Percentiles rank a stretch among this genome's conserved stretches.
Evolutionary conservation across 2,888 invertebrate genomes (phyloP).

Genomic region (Tipula confusa): DNA sequence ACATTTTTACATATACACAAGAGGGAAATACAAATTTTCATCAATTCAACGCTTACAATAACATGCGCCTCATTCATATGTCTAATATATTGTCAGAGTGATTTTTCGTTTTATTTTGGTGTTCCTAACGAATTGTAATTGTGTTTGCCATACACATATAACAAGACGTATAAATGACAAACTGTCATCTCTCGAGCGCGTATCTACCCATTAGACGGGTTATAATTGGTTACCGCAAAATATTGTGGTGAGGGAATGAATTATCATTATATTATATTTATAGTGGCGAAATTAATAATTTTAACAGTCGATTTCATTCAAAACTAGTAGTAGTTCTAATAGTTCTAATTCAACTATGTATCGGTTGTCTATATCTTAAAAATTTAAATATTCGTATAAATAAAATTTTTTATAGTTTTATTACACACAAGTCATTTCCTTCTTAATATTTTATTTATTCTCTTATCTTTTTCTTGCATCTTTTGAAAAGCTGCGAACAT

Average conservation of each 20-base stretch:
- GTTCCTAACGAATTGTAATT: neutral
- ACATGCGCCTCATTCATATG: neutral
- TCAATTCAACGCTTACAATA: conserved; percentile 8
- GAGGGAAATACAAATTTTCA: neutral
- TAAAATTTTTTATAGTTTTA: neutral
- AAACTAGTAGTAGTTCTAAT: conserved; percentile 25
- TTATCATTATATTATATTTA: neutral
- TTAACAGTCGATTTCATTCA: conserved; percentile 1
- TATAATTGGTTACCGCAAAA: conserved; percentile 12
- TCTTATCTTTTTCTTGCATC: neutral
- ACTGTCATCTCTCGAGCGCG: neutral
- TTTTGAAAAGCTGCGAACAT: conserved; percentile 29
- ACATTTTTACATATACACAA: neutral
- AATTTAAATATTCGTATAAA: neutral
- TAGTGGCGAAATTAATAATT: neutral
- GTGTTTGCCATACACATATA: neutral
- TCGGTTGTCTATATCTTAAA: neutral
- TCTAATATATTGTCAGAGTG: conserved; percentile 4
- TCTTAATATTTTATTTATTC: conserved; percentile 5
- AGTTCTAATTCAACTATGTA: neutral
- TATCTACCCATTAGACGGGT: neutral
- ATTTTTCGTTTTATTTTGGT: neutral
- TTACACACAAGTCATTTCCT: conserved; percentile 29
- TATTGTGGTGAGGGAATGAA: neutral
- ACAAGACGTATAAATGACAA: neutral